These are phyloP conservation scores for Turritopsis dohrnii DNA, from an alignment of 30 jellyfish, hydroid and myxozoan genomes.

Conservation along the genomic window DNA sequence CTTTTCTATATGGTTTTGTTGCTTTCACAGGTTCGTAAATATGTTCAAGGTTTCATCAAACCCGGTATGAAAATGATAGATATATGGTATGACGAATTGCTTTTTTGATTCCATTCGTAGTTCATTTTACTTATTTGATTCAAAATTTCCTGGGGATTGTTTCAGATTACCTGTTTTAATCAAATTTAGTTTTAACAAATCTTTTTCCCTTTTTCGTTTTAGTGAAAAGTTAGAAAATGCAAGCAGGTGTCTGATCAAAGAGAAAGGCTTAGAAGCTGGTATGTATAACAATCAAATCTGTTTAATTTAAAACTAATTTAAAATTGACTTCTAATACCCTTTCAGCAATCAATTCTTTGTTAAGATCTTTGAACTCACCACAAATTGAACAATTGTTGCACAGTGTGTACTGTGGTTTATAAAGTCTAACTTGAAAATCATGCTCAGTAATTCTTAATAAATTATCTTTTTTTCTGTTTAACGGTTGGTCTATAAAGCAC, in stretches of 20 bases:
- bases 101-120: background rate
- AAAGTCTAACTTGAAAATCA: background rate
- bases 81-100: constrained; percentile 86
- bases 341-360: too few species aligned
- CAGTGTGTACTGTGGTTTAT: background rate
- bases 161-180: too few species aligned
- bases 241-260: constrained; percentile 83
- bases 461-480: background rate
- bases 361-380: too few species aligned
- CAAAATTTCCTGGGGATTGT: background rate
- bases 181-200: constrained; percentile 10
- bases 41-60: constrained; percentile 77
- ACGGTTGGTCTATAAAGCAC: too few species aligned
- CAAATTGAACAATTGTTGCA: too few species aligned
- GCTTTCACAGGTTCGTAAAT: constrained; percentile 77
- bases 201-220: background rate
- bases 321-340: too few species aligned
- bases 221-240: constrained; percentile 94
- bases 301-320: background rate
- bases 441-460: background rate
- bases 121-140: too few species aligned
- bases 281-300: background rate
- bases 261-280: constrained; percentile 95
- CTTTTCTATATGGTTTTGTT: background rate
- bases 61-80: constrained; percentile 99